Evolutionary conservation across 1,140 invertebrate species (phyloP).

Genomic region (Magallana ariakensis): DNA sequence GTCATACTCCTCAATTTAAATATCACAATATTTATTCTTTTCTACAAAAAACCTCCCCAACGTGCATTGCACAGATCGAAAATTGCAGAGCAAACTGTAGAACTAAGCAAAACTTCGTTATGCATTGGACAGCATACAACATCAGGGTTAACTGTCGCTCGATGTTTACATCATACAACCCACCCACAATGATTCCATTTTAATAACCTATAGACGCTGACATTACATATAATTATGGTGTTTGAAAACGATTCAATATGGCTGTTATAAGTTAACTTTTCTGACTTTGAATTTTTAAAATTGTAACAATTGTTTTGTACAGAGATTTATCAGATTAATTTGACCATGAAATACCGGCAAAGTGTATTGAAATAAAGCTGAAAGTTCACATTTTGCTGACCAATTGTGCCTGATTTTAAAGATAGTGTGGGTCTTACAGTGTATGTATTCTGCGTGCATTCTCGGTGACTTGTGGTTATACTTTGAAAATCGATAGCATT

Average conservation of each 20-base stretch:
- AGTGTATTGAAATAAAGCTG: no score
- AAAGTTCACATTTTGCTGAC: no score
- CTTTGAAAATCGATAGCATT: constrained; percentile 27
- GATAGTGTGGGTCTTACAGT: not conserved
- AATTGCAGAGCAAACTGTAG: constrained; percentile 31
- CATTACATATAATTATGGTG: no score
- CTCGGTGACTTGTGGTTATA: not conserved
- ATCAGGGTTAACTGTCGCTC: no score
- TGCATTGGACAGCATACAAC: not conserved
- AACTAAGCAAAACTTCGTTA: not conserved
- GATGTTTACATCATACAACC: not conserved
- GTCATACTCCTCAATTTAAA: constrained; percentile 7
- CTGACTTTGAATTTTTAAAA: no score
- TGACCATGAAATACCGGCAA: no score
- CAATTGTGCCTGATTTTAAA: not conserved
- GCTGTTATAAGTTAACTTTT: no score
- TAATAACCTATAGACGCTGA: no score
- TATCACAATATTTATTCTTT: constrained; percentile 34
- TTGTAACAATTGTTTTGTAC: no score
- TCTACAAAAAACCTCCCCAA: constrained; percentile 34
- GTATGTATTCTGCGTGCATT: no score
- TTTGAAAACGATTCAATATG: no score
- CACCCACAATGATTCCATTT: not conserved
- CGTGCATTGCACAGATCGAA: not conserved
- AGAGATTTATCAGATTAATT: no score